A percentile compares a stretch with the other conserved stretches of the same genome.
These are phyloP conservation scores for Cataglyphis rosenhaueri DNA, from an alignment of 2,888 invertebrate species.

Conservation along the genomic window DNA sequence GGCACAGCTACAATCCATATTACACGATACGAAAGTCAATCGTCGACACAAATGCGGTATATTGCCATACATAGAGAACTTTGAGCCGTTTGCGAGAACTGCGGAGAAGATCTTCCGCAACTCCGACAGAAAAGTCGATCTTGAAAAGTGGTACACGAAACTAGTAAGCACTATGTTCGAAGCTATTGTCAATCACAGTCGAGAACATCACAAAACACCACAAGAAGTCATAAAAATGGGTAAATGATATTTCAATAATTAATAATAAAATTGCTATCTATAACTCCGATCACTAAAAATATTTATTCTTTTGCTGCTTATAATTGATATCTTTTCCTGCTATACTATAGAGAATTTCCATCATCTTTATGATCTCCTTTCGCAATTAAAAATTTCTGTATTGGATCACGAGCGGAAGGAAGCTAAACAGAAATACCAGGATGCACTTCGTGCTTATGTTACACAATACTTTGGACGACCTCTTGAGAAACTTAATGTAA, in stretches of 20 bases:
- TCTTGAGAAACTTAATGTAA: slow-evolving; percentile 94
- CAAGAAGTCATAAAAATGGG: slow-evolving; percentile 96
- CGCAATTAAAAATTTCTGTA: slow-evolving; percentile 95
- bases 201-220: slow-evolving; percentile 96
- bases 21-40: slow-evolving; percentile 90
- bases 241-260: slow-evolving; percentile 75
- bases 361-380: slow-evolving; percentile 94
- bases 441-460: slow-evolving; percentile 96
- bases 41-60: slow-evolving; percentile 95
- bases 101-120: slow-evolving; percentile 95
- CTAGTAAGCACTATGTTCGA: slow-evolving; percentile 94
- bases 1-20: slow-evolving; percentile 92
- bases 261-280: not conserved
- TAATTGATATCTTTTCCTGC: slow-evolving; percentile 24
- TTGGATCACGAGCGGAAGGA: slow-evolving; percentile 96
- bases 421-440: slow-evolving; percentile 95
- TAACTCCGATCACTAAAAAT: not conserved
- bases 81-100: slow-evolving; percentile 94
- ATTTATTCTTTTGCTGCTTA: not conserved
- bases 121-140: slow-evolving; percentile 94
- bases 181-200: slow-evolving; percentile 91
- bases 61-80: slow-evolving; percentile 94
- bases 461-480: slow-evolving; percentile 97
- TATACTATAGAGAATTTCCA: slow-evolving; percentile 94
- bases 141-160: slow-evolving; percentile 96